Conservation (phyloP, 2,888 invertebrate genomes). For the Acrobasis suavella region DNA sequence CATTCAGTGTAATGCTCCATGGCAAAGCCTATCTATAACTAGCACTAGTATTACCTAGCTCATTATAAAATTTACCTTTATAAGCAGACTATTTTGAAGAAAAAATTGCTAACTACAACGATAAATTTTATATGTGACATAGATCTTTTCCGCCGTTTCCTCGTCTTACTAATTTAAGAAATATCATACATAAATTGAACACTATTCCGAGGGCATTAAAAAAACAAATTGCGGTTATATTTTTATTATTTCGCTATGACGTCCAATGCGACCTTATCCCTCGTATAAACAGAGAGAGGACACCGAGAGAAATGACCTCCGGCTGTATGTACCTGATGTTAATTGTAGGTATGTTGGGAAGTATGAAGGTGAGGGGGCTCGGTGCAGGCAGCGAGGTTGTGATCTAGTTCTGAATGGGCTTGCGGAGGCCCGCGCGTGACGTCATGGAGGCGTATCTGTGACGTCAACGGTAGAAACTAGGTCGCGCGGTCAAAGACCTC, state of each 20-base stretch:
- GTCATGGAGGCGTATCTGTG: conserved; percentile 76
- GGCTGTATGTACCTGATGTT: conserved; percentile 49
- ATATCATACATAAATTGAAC: neutral
- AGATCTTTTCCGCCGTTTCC: too few relatives aligned
- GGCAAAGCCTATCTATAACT: too few relatives aligned
- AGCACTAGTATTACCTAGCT: too few relatives aligned
- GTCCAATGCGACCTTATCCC: conserved; percentile 46
- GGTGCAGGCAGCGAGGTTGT: conserved; percentile 61
- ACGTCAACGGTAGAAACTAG: conserved; percentile 72
- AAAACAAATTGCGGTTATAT: conserved; percentile 7
- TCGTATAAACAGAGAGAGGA: conserved; percentile 47
- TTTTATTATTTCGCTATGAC: conserved; percentile 22
- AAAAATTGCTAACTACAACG: too few relatives aligned
- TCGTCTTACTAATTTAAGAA: neutral
- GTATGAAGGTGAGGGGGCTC: conserved; percentile 44
- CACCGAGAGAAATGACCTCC: conserved; percentile 61
- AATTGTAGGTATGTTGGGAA: conserved; percentile 40
- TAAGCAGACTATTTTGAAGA: too few relatives aligned
- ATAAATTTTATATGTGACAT: too few relatives aligned
- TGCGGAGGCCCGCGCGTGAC: conserved; percentile 69
- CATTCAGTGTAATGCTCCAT: too few relatives aligned
- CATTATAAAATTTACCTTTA: too few relatives aligned
- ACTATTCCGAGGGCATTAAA: conserved; percentile 4
- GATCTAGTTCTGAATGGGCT: conserved; percentile 79
- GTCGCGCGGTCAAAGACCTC: conserved; percentile 72